A percentile compares a stretch with the other conserved stretches of the same genome.
Conservation (phyloP, 2,888 invertebrate species). For the Hyalella azteca region DNA sequence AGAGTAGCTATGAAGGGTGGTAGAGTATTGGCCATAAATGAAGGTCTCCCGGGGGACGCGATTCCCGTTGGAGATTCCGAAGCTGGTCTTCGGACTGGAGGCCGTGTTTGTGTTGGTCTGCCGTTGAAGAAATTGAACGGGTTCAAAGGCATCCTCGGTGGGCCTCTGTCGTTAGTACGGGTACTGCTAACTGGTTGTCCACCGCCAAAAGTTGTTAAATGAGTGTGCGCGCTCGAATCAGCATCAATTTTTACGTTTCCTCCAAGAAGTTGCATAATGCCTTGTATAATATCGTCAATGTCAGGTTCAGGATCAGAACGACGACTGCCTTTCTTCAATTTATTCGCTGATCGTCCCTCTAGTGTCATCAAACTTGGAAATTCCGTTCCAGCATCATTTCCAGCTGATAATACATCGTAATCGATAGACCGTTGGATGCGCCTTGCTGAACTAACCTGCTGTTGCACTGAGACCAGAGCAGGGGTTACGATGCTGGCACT, state of each 20-base stretch:
- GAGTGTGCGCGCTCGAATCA: constrained; percentile 40
- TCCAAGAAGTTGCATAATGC: constrained; percentile 55
- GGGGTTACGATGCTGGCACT: neutral
- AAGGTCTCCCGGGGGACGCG: constrained; percentile 42
- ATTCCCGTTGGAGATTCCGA: constrained; percentile 18
- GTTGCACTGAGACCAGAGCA: neutral
- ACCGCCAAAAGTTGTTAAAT: constrained; percentile 47
- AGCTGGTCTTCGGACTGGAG: constrained; percentile 46
- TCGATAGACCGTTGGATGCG: constrained; percentile 12
- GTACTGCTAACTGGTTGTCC: constrained; percentile 57
- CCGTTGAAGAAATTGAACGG: constrained; percentile 58
- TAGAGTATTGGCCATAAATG: constrained; percentile 55
- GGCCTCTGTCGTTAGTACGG: constrained; percentile 87
- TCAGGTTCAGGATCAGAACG: constrained; percentile 41
- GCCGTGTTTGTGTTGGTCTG: constrained; percentile 31
- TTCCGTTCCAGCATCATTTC: neutral
- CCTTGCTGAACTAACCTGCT: neutral
- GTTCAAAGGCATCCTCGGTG: constrained; percentile 81
- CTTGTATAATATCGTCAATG: constrained; percentile 57
- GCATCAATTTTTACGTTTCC: constrained; percentile 55
- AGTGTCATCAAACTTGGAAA: neutral
- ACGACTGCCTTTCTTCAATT: constrained; percentile 27
- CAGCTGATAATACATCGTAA: neutral
- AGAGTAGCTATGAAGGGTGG: constrained; percentile 55
- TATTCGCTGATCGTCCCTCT: constrained; percentile 18